Conservation (phyloP, 2,888 invertebrate species). For the Zelleria hepariella region DNA sequence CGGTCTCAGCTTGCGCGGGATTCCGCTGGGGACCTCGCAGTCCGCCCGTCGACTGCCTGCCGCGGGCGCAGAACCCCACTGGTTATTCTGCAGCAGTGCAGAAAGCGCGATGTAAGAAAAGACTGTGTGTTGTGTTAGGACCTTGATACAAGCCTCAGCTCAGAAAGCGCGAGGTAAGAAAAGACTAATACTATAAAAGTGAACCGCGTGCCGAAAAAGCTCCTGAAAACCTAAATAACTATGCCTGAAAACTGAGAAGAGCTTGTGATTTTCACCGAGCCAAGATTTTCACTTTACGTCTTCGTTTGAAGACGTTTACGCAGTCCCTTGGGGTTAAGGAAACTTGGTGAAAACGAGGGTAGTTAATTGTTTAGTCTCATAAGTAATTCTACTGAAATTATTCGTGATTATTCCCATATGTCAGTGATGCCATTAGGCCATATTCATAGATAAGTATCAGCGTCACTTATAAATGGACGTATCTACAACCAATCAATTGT, state of each 20-base stretch:
- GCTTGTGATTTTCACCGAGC: no score
- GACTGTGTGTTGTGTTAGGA: no score
- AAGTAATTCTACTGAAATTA: background rate
- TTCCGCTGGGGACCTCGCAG: conserved; percentile 38
- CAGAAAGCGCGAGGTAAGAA: conserved; percentile 90
- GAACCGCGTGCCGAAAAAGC: no score
- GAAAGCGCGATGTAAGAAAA: conserved; percentile 86
- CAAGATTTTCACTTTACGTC: no score
- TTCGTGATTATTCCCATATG: background rate
- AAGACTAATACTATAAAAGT: no score
- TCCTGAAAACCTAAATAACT: no score
- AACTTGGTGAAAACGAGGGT: no score
- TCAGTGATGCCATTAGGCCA: conserved; percentile 9
- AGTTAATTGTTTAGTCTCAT: no score
- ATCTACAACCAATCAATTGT: background rate
- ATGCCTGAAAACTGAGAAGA: no score
- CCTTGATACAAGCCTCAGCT: conserved; percentile 71
- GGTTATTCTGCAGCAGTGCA: conserved; percentile 90
- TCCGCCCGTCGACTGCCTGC: conserved; percentile 73
- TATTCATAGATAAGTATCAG: conserved; percentile 6
- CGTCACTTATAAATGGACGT: background rate
- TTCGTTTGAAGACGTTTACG: no score
- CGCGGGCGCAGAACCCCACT: conserved; percentile 88
- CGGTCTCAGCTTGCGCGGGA: conserved; percentile 56
- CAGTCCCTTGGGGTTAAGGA: no score